Conservation (phyloP, 2,888 invertebrate species). For the Cosmorhoe ocellata region DNA sequence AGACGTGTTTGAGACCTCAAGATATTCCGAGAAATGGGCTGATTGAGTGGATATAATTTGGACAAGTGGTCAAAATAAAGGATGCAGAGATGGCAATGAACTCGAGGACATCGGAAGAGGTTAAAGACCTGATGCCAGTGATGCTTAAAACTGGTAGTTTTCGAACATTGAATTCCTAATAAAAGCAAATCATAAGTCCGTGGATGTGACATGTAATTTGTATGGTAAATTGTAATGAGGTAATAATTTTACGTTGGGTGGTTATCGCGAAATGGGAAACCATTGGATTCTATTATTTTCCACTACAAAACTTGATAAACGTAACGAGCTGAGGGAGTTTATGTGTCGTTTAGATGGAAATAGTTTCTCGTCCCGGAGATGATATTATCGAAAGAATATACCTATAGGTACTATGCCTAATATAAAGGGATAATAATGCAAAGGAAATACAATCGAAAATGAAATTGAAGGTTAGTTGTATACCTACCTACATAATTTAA, state of each 20-base stretch:
- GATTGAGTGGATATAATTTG: constrained; percentile 12
- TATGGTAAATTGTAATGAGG: constrained; percentile 8
- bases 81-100: constrained; percentile 2
- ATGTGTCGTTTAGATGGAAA: too few species aligned
- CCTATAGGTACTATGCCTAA: too few species aligned
- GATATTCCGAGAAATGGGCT: background rate
- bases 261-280: background rate
- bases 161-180: too few species aligned
- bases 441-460: too few species aligned
- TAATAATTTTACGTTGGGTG: background rate
- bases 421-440: too few species aligned
- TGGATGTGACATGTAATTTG: constrained; percentile 5
- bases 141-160: background rate
- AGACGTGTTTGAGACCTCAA: too few species aligned
- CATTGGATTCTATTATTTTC: background rate
- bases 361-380: too few species aligned
- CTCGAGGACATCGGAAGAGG: constrained; percentile 6
- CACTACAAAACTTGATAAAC: background rate
- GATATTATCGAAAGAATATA: too few species aligned
- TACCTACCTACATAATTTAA: too few species aligned
- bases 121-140: constrained; percentile 5
- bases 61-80: constrained; percentile 19
- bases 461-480: too few species aligned
- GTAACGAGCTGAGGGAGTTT: too few species aligned
- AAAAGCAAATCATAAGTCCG: constrained; percentile 1